Conservation (phyloP, 2,797 vertebrate species). For the Gorsachius magnificus region DNA sequence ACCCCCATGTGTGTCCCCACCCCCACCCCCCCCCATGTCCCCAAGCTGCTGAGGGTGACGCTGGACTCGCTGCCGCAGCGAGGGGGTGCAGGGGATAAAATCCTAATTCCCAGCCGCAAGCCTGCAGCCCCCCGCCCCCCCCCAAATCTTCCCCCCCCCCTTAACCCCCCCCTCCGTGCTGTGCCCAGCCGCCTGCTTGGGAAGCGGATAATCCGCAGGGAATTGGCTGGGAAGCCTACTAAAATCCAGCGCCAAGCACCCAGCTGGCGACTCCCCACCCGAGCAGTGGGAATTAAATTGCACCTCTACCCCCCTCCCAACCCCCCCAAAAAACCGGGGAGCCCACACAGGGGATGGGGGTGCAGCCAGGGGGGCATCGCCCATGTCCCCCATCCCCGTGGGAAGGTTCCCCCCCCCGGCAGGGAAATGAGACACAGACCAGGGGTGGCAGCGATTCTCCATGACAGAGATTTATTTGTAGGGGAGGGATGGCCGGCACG, state of each 20-base stretch:
- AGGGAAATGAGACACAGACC: background rate
- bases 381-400: too few species aligned
- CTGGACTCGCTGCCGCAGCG: too few species aligned
- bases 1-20: too few species aligned
- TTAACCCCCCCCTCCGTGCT: too few species aligned
- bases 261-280: background rate
- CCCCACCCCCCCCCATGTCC: background rate
- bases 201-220: constrained; percentile 26
- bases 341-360: accelerated
- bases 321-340: background rate
- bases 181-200: background rate
- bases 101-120: too few species aligned
- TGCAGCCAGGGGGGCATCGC: background rate
- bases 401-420: background rate
- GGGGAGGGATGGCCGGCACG: background rate
- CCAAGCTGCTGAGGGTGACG: background rate
- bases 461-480: background rate
- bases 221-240: constrained; percentile 20
- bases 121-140: too few species aligned
- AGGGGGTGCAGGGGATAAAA: too few species aligned
- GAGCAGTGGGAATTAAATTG: background rate
- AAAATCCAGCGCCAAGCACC: background rate
- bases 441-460: accelerated
- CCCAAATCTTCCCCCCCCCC: background rate
- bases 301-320: background rate